phyloP scores from a whole-genome alignment of 1,140 invertebrate species.

The Homarus americanus region DNA sequence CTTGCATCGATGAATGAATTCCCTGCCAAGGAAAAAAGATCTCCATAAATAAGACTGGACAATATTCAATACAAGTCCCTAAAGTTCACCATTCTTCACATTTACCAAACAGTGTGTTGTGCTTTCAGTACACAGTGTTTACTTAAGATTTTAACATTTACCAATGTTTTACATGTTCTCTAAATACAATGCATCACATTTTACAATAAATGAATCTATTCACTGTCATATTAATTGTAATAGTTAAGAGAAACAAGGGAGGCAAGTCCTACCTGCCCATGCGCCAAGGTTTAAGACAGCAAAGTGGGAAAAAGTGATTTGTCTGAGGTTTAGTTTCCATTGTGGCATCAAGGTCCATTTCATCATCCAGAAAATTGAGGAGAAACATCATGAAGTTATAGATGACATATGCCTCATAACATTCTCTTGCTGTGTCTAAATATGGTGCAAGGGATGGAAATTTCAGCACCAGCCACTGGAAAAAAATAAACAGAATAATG shows the following conservation, averaged over 20 bases:
- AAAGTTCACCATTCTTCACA: too few species aligned
- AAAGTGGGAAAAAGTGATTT: slow-evolving; percentile 90
- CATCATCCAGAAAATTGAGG: slow-evolving; percentile 90
- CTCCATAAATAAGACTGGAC: too few species aligned
- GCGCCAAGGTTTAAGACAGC: slow-evolving; percentile 90
- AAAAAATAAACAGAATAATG: slow-evolving; percentile 63
- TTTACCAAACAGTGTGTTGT: too few species aligned
- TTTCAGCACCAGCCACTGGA: slow-evolving; percentile 83
- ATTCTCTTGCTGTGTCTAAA: slow-evolving; percentile 94
- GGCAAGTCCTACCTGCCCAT: slow-evolving; percentile 86
- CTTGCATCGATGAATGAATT: slow-evolving; percentile 96
- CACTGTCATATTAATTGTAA: too few species aligned
- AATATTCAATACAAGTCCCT: too few species aligned
- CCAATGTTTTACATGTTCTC: too few species aligned
- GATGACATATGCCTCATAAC: slow-evolving; percentile 97
- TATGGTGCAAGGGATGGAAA: slow-evolving; percentile 82
- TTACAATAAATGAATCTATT: too few species aligned
- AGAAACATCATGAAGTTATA: slow-evolving; percentile 98
- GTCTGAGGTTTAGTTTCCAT: slow-evolving; percentile 91
- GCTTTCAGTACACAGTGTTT: too few species aligned
- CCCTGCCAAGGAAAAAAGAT: too few species aligned
- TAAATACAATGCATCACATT: too few species aligned
- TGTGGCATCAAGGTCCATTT: slow-evolving; percentile 87
- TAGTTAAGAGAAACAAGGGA: too few species aligned
- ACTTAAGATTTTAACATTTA: too few species aligned